Evolutionary conservation across 92 coral and sea anemone genomes (phyloP), one percentile per base, ranked within the genome.

Genomic region (Porites cylindrica): DNA sequence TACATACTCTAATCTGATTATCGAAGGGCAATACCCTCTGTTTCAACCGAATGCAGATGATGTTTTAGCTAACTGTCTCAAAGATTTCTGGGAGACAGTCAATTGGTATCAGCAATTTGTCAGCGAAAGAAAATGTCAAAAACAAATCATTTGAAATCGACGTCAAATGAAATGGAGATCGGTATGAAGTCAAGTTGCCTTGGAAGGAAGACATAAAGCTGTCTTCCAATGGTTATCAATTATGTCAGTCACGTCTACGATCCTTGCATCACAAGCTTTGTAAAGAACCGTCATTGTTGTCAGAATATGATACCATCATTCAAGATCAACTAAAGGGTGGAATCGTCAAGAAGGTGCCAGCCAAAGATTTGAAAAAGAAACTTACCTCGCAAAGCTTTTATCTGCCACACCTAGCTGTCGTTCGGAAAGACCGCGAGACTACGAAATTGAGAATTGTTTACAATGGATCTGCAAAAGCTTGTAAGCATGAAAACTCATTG

Each of bases 141-240:
- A 66, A 19, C 72, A 38, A 76, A 23, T 76, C 65, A 24, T 76
- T 76, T 58, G 80, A 76, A 56, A 76, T 76, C n/a, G 58, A 75
- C 71, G 73, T 79, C 43, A 72, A 74, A 17, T 24, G 75, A 69
- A 83, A 76, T 19, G 94, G 89, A 72, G 88, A 85, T 59, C 90
- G 69, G 26, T 90, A 93, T 74, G 90, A 90, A 66, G 96, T 91
- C 52, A 66, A 82, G 51, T 72, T 93, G 60, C 96, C 94, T 29
- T 93, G 94, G 94, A 91, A 91, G 38, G 84, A 91, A 52, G 88
- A 81, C 24, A 71, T 81, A 18, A 85, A 43, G 17, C 72, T 17
- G 78, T 70, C 87, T 20, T 85, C 80, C 26, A 85, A 76, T 70
- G 85, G 83, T 18, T 93, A 88, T 51, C 76, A 90, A 1, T 81